These are phyloP conservation scores for Anser brachyrhynchus DNA, from an alignment of 2,113 vertebrate species.

Conservation along the genomic window DNA sequence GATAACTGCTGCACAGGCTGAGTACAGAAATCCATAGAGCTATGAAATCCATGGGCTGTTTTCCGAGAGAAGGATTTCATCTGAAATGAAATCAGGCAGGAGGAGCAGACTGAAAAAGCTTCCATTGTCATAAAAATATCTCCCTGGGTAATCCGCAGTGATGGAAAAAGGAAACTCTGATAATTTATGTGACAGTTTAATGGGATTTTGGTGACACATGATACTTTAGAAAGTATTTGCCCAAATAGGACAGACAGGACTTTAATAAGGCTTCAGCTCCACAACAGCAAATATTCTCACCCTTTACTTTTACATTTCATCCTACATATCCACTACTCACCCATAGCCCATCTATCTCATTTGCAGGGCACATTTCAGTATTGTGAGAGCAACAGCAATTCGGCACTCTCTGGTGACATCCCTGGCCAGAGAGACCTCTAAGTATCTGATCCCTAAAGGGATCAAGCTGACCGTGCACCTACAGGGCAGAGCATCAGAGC, in stretches of 20 bases:
- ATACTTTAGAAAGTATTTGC: constrained; percentile 73
- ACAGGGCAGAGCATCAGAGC: constrained; percentile 9
- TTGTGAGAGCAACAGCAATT: not conserved
- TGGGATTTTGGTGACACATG: constrained; percentile 71
- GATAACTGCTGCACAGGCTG: not conserved
- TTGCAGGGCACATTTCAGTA: not conserved
- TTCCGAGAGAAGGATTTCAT: constrained; percentile 32
- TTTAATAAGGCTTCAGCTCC: constrained; percentile 63
- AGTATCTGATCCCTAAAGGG: not conserved
- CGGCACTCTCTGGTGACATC: not conserved
- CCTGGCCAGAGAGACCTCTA: not conserved
- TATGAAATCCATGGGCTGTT: constrained; percentile 1
- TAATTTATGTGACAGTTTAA: constrained; percentile 81
- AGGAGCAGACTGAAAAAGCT: constrained; percentile 50
- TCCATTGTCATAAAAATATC: constrained; percentile 72
- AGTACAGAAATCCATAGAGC: not conserved
- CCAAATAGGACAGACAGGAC: constrained; percentile 70
- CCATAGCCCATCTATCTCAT: not conserved
- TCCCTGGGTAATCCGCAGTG: constrained; percentile 67
- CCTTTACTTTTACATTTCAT: not conserved
- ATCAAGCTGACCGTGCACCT: constrained; percentile 23
- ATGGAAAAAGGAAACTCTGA: constrained; percentile 73
- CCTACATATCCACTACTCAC: not conserved
- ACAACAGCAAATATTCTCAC: constrained; percentile 34
- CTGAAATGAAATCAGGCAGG: constrained; percentile 54